Evolutionary conservation across 2,888 invertebrate genomes (phyloP), one percentile per base, ranked within the genome.

Genomic region (Panopea generosa): DNA sequence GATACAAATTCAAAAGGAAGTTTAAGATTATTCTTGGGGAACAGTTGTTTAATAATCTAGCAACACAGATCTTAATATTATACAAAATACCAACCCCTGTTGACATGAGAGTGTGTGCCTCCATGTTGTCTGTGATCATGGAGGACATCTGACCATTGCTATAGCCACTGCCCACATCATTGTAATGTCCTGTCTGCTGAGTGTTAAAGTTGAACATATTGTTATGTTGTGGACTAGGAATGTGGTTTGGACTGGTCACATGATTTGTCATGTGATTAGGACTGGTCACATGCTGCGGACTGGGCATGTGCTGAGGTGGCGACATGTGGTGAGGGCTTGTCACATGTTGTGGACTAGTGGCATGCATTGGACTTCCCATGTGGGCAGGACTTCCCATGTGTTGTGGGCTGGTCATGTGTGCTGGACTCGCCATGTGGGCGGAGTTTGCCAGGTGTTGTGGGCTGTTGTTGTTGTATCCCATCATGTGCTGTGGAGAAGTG

Each of bases 401-500:
- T 0, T 47, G 56, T 4, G 78, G 78, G 55, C 67, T 71, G 2
- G 57, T 26, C 68, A 77, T 75, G 40, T 76, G 70, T 33, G 61
- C 67, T n/a, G 80, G 76, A 56, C 69, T 71, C 2, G 55, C 59
- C 60, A 68, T 75, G 38, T 73, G 76, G 38, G 63, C 56, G 14
- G 72, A 63, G 50, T 66, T 61, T 14, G 66, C 59, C 67, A 72
- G 72, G 56, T 74, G 77, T 20, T 62, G 57, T 20, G 76, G 75
- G 57, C 20, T 77, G 65, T 63, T 76, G 67, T 61, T 79, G 73
- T 73, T 77, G 55, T 76, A 73, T 33, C 77, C 62, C 72, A 77
- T 75, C 66, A 74, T 68, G 52, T 72, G 70, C 50, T 82, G 76
- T 33, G 75, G 76, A 50, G 79, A 74, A n/a, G 81, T 69, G 9